A percentile compares a stretch with the other conserved stretches of the same genome.
Conservation (phyloP, 2,797 vertebrate genomes). For the Falco rusticolus region DNA sequence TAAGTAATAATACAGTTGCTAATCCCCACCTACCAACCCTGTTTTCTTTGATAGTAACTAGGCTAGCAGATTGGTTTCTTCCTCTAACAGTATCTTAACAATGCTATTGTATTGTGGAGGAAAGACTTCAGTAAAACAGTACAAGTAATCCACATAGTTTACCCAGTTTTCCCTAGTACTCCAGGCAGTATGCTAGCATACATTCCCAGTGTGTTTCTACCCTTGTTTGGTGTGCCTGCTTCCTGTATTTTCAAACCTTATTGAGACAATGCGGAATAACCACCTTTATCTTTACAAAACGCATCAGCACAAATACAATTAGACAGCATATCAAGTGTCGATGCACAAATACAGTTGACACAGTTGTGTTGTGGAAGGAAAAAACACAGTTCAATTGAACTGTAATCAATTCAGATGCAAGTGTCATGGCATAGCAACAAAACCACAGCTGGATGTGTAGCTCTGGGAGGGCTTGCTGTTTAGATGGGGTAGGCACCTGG, state of each 20-base stretch:
- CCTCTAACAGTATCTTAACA: neutral
- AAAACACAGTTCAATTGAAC: constrained; percentile 4
- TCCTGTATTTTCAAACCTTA: neutral
- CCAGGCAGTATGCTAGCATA: neutral
- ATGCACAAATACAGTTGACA: constrained; percentile 25
- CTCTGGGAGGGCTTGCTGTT: neutral
- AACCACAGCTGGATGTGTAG: constrained; percentile 15
- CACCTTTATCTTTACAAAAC: neutral
- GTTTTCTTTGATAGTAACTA: neutral
- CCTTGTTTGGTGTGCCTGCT: neutral
- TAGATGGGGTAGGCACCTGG: neutral
- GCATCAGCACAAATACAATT: neutral
- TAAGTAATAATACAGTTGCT: neutral
- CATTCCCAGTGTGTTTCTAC: neutral
- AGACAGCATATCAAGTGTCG: constrained; percentile 6
- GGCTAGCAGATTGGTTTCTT: neutral
- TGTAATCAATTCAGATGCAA: neutral
- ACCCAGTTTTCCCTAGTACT: neutral
- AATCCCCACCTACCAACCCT: neutral
- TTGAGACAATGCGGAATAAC: neutral
- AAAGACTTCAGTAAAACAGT: neutral
- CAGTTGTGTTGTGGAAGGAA: constrained; percentile 30
- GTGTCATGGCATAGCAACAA: neutral
- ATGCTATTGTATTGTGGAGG: neutral
- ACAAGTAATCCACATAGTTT: neutral